phyloP scores from a whole-genome alignment of 2,113 vertebrate genomes.

The Proterorhinus semilunaris region DNA sequence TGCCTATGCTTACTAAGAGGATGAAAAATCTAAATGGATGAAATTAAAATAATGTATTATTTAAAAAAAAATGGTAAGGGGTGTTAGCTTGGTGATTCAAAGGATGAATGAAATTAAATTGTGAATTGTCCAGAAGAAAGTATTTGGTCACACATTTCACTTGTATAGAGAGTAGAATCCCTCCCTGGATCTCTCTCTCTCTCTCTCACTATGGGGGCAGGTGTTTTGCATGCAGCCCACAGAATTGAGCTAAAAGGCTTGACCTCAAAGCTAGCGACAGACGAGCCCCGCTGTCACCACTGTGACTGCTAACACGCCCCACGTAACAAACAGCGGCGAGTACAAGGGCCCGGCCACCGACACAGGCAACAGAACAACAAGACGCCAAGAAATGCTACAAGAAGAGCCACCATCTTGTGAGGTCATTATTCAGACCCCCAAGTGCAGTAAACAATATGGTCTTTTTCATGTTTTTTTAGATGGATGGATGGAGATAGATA shows the following conservation, averaged over 20 bases:
- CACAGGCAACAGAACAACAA: constrained; percentile 16
- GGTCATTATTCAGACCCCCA: background rate
- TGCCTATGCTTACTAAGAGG: no score
- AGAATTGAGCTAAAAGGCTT: constrained; percentile 35
- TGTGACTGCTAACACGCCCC: constrained; percentile 42
- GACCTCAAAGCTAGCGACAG: constrained; percentile 27
- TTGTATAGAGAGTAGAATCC: background rate
- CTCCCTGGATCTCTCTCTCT: background rate
- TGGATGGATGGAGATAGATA: no score
- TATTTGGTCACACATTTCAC: background rate
- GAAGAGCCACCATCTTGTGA: background rate
- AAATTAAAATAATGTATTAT: no score
- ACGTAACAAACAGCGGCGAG: constrained; percentile 28
- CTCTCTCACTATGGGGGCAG: constrained; percentile 10
- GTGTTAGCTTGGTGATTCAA: no score
- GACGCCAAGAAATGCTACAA: background rate
- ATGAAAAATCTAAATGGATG: no score
- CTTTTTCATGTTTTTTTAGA: no score
- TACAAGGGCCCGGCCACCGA: constrained; percentile 41
- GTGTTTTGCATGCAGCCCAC: constrained; percentile 32
- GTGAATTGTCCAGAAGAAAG: background rate
- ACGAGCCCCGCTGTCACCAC: constrained; percentile 33
- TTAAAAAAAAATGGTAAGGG: no score
- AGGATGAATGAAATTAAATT: no score
- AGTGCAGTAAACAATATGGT: background rate